Conservation (phyloP, 2,888 invertebrate species). For the Smittia sp. region DNA sequence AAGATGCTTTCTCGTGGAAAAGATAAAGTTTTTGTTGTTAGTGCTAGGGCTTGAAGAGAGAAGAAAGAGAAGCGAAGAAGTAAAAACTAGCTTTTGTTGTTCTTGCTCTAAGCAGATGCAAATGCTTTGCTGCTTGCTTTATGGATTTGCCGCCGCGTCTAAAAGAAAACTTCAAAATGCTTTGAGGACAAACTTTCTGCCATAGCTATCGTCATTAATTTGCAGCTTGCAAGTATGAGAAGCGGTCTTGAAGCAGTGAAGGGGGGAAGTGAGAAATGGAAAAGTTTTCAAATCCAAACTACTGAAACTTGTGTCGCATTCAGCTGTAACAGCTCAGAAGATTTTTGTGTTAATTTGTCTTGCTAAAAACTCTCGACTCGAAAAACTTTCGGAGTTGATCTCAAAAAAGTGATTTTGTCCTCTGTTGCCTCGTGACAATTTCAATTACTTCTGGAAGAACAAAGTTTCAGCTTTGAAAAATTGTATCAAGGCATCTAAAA, state of each 20-base stretch:
- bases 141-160: background rate
- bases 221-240: conserved; percentile 7
- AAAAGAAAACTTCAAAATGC: background rate
- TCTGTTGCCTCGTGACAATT: no score
- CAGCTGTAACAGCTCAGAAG: background rate
- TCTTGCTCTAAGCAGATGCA: background rate
- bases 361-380: background rate
- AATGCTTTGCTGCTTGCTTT: conserved; percentile 11
- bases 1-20: background rate
- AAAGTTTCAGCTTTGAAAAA: no score
- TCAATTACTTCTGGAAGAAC: no score
- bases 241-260: background rate
- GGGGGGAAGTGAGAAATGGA: background rate
- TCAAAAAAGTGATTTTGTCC: background rate
- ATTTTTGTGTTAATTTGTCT: background rate
- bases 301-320: background rate
- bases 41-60: background rate
- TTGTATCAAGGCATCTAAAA: no score
- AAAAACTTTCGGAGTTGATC: background rate
- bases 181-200: background rate
- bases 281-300: conserved; percentile 22
- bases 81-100: background rate
- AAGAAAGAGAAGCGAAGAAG: background rate
- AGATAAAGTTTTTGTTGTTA: background rate
- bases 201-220: conserved; percentile 26